Base-by-base conservation (phyloP, 1,140 invertebrate genomes). In the Drosophila auraria region DNA sequence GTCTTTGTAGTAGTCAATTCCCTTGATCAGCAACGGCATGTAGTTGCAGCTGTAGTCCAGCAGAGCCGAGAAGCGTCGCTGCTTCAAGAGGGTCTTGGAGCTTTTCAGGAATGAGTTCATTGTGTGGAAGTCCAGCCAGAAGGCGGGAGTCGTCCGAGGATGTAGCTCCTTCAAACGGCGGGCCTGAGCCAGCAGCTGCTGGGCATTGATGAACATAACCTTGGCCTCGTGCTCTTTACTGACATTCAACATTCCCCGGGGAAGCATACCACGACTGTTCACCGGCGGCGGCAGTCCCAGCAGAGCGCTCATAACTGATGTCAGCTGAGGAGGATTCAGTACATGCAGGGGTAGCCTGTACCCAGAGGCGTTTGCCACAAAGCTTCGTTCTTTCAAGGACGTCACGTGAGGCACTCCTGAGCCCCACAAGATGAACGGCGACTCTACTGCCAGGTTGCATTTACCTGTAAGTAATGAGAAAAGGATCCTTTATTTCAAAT, bases 391-490 rank as follows among this genome's bases (percentile, higher is more conserved):
- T 0, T 12, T 27, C 40, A 27, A 44, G 12, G 27, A 17, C n/a
- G 36, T 57, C 8, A 30, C 42, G 5, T 69, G 60, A 11, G 70
- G 92, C 5, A 99, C 94, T 27, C 98, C 98, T 57, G 97, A 95
- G 56, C 99, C 99, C 98, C 99, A 99, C 5, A 96, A 95, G 51
- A 99, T 95, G 68, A 99, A 94, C 1, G 99, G 99, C 14, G 97
- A 98, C 93, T 97, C 94, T n/a, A 98, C 99, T 94, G 99, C 98
- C 93, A 96, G 95, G 3, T 94, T 91, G 70, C 96, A 96, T 44
- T 98, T 98, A 87, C 99, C 98, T 7, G 97, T 98, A 93, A 53
- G 14, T 1, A 33, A 30, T n/a, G 3, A 27, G 2, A 14, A 53
- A 30, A 20, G 0, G 14, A n/a, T 4, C 3, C 4, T 15, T 7